Conservation (phyloP, 2,113 vertebrate genomes). For the Xiphorhynchus elegans region DNA sequence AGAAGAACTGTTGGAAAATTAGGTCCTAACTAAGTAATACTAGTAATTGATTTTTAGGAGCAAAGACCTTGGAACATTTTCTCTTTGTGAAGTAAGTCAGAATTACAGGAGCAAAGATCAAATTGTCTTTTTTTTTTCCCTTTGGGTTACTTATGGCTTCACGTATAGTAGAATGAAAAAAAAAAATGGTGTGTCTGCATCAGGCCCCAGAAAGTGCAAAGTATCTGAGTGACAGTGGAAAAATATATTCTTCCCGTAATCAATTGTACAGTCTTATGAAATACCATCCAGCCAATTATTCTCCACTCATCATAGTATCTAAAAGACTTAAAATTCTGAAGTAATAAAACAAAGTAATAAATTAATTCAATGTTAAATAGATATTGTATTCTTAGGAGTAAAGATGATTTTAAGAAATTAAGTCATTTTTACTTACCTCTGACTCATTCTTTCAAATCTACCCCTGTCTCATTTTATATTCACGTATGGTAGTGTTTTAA, state of each 20-base stretch:
- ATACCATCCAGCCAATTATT: background rate
- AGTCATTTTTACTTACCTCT: background rate
- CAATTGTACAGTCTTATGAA: background rate
- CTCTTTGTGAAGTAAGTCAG: background rate
- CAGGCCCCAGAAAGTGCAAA: background rate
- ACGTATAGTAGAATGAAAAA: background rate
- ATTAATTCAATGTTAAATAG: background rate
- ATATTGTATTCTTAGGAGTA: background rate
- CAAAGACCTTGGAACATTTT: background rate
- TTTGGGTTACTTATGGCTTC: background rate
- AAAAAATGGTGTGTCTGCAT: background rate
- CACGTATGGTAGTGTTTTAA: background rate
- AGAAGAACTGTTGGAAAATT: constrained; percentile 11
- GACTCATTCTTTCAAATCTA: background rate
- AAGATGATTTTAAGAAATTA: background rate
- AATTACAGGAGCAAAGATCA: background rate
- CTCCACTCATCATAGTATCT: background rate
- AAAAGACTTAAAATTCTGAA: background rate
- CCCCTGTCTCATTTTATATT: background rate
- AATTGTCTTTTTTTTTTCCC: background rate
- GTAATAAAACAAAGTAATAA: background rate
- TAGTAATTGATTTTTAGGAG: background rate
- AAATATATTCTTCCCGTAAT: background rate
- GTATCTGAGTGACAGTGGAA: background rate
- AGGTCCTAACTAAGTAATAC: background rate